A percentile compares a stretch with the other conserved stretches of the same genome.
Conservation (phyloP, 2,797 vertebrate species). For the Sebastes goodei region DNA sequence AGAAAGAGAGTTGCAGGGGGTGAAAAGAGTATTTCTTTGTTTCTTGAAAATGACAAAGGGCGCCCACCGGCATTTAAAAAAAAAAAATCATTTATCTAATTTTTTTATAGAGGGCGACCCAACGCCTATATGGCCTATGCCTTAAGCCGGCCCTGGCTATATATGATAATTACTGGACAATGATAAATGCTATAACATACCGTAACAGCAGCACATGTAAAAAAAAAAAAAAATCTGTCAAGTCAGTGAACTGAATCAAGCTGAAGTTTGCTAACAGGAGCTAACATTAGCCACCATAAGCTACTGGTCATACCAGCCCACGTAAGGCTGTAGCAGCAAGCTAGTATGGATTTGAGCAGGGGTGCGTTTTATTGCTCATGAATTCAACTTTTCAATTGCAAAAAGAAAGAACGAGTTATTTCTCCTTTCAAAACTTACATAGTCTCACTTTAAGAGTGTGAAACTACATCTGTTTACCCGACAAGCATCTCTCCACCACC, state of each 20-base stretch:
- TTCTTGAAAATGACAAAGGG: no score
- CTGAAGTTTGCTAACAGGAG: neutral
- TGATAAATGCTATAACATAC: neutral
- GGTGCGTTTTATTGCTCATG: neutral
- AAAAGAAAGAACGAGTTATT: neutral
- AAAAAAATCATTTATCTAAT: no score
- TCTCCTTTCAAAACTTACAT: neutral
- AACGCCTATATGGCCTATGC: no score
- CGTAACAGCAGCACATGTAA: neutral
- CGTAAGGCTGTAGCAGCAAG: neutral
- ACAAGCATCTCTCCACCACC: neutral
- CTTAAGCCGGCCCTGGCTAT: neutral
- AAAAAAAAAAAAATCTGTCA: neutral
- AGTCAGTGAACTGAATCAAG: neutral
- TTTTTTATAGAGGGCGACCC: no score
- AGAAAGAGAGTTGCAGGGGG: no score
- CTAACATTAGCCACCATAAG: neutral
- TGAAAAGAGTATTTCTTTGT: neutral
- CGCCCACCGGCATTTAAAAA: no score
- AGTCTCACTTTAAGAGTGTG: neutral
- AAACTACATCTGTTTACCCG: neutral
- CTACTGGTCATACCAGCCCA: neutral
- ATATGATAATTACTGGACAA: neutral
- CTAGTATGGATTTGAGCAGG: neutral
- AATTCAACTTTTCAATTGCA: neutral